Evolutionary conservation across 1,140 invertebrate genomes (phyloP).

Genomic region (Sarcophaga bullata): DNA sequence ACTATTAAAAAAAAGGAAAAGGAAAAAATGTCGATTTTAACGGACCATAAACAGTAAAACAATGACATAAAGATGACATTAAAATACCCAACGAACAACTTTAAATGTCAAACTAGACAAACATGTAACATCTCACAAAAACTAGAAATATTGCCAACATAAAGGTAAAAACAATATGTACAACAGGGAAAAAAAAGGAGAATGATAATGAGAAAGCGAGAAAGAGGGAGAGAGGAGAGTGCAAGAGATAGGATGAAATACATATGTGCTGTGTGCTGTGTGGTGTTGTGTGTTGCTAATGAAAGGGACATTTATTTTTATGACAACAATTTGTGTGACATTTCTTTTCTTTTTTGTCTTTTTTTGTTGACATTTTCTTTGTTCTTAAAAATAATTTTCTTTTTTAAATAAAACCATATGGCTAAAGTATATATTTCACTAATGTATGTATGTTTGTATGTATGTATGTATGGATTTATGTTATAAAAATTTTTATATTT

Average conservation of each 20-base stretch:
- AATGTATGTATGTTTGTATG: not conserved
- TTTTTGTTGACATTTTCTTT: not conserved
- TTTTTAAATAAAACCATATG: not conserved
- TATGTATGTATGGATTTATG: too few species aligned
- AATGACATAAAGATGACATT: constrained; percentile 23
- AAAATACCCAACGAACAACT: not conserved
- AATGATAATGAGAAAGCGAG: not conserved
- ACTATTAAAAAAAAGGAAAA: not conserved
- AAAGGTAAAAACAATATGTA: too few species aligned
- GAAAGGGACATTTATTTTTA: too few species aligned
- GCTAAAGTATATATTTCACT: not conserved
- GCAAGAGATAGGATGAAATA: too few species aligned
- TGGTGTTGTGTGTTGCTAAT: too few species aligned
- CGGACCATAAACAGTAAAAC: not conserved
- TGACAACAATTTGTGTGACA: too few species aligned
- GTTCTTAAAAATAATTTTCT: not conserved
- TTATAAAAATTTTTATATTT: too few species aligned
- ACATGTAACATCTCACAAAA: not conserved
- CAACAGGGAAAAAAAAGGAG: not conserved
- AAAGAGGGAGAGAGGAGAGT: too few species aligned
- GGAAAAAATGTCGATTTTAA: not conserved
- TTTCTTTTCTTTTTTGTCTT: too few species aligned
- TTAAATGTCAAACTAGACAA: not conserved
- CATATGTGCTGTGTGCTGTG: too few species aligned
- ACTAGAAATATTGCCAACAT: not conserved